Evolutionary conservation across 1,140 invertebrate species (phyloP), one percentile per base, ranked within the genome.

Genomic region (Papilio polyxenes): DNA sequence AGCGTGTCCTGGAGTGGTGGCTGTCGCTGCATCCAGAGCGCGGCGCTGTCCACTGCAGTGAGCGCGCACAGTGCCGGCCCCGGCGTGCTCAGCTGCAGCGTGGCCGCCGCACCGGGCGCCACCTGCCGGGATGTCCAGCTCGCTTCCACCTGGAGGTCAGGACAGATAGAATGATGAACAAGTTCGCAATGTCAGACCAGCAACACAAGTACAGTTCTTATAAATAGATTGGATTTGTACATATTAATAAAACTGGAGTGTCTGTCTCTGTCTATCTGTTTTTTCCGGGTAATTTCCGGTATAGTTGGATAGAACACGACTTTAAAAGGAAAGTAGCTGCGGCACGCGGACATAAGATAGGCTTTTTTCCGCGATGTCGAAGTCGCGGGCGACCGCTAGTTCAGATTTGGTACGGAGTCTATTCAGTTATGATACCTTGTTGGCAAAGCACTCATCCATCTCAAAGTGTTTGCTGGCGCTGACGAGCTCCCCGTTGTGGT

Each of bases 401-500:
- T 7, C 40, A 44, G 7, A 3, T 7, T 44, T 53, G 17, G 5
- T 53, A 17, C 17, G 51, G 51, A 53, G 56, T 59, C 9, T 8
- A 44, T 44, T 44, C 40, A 44, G 3, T 10, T 9, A 40, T 62
- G 81, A 82, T 84, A 95, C 94, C 91, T 95, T 94, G 83, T 95
- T 93, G 9, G 80, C 86, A 83, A 95, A 94, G 84, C 94, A 95
- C 7, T 95, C 94, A 0, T 93, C 92, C 87, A 94, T 91, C 51
- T 92, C 91, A 75, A 95, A 92, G 84, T 92, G 89, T 75, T 94
- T 95, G 78, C 85, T 92, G 3, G 94, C 92, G 31, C 89, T 93
- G 44, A 97, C 95, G 0, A 96, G 93, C 85, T 97, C 96, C 0
- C 95, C 95, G 15, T 96, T 95, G 11, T 96, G 94, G 31, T 97